These are phyloP conservation scores for Sus scrofa DNA, from an alignment of 2,113 vertebrate genomes.

Conservation along the genomic window T2T-Sscrofa CM000827.6:84168501-84169000, in stretches of 20 bases:
- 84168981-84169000: not conserved
- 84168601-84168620: not conserved
- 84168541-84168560: not conserved
- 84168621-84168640: not conserved
- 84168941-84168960: not conserved
- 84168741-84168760: not conserved
- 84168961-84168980: not conserved
- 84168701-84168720: not conserved
- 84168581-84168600: not conserved
- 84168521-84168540: not conserved
- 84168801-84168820: fast-evolving
- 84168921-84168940: not conserved
- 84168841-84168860: too few species aligned
- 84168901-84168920: fast-evolving
- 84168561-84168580: not conserved
- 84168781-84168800: not conserved
- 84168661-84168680: not conserved
- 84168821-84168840: too few species aligned
- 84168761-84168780: too few species aligned
- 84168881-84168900: not conserved
- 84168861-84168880: too few species aligned
- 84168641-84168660: not conserved
- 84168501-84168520: not conserved
- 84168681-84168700: not conserved
- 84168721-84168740: fast-evolving